These are phyloP conservation scores for Bombyx mandarina DNA, from an alignment of 1,140 invertebrate genomes.

Conservation along the genomic window DNA sequence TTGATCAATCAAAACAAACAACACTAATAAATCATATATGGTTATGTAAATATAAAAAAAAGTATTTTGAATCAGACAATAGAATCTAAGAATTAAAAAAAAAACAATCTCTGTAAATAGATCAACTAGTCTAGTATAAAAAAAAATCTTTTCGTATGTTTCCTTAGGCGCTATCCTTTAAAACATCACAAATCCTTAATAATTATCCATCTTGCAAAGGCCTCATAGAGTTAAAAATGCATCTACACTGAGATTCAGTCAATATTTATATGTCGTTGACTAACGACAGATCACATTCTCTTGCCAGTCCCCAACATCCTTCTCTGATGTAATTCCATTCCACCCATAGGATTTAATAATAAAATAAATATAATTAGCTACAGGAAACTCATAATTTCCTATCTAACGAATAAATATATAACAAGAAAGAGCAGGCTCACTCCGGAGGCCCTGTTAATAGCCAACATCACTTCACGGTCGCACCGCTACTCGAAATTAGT, in stretches of 20 bases:
- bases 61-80: conserved; percentile 72
- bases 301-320: conserved; percentile 62
- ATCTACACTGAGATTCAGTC: conserved; percentile 72
- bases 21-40: conserved; percentile 69
- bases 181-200: conserved; percentile 72
- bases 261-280: conserved; percentile 71
- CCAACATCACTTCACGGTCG: conserved; percentile 66
- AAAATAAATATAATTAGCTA: conserved; percentile 70
- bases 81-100: conserved; percentile 70
- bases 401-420: conserved; percentile 68
- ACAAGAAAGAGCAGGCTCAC: conserved; percentile 48
- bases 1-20: conserved; percentile 71
- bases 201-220: conserved; percentile 71
- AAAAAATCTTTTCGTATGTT: conserved; percentile 71
- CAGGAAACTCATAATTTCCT: conserved; percentile 69
- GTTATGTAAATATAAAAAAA: conserved; percentile 64
- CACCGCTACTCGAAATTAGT: conserved; percentile 62
- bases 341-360: conserved; percentile 59
- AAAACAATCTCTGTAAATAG: conserved; percentile 74
- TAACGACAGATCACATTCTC: conserved; percentile 70
- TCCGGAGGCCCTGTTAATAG: conserved; percentile 44
- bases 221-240: conserved; percentile 71
- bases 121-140: conserved; percentile 72
- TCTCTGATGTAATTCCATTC: conserved; percentile 54
- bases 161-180: conserved; percentile 73